Conservation (phyloP, 2,888 invertebrate genomes). For the Plebejus argus region DNA sequence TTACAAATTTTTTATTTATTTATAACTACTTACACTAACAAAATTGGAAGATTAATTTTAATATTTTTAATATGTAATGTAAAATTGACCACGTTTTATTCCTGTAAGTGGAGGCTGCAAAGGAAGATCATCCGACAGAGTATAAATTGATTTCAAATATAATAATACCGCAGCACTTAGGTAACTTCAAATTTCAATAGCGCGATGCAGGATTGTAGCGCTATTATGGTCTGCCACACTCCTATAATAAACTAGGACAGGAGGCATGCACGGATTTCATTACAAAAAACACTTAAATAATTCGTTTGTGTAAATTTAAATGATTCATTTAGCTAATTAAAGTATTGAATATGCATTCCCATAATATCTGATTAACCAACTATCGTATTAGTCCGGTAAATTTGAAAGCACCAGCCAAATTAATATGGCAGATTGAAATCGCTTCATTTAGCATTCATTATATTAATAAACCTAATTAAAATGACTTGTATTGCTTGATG, state of each 20-base stretch:
- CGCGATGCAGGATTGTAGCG: too few relatives aligned
- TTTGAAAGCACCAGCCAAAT: slow-evolving; percentile 2
- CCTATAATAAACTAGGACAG: too few relatives aligned
- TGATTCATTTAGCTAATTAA: not conserved
- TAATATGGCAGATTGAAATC: not conserved
- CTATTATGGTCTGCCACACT: too few relatives aligned
- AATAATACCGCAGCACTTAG: too few relatives aligned
- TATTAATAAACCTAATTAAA: slow-evolving; percentile 12
- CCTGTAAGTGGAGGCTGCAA: too few relatives aligned
- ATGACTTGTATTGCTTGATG: not conserved
- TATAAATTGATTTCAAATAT: too few relatives aligned
- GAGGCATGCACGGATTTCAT: too few relatives aligned
- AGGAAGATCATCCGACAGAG: not conserved
- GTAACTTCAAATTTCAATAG: too few relatives aligned
- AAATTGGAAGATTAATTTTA: not conserved
- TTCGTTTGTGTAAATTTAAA: not conserved
- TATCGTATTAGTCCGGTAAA: not conserved
- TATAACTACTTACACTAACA: too few relatives aligned
- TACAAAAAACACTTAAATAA: not conserved
- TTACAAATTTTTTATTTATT: not conserved
- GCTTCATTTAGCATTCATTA: slow-evolving; percentile 6
- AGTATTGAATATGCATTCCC: not conserved
- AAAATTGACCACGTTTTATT: too few relatives aligned
- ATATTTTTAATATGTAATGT: too few relatives aligned
- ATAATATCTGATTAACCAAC: not conserved